Base-by-base conservation (phyloP, 2,113 vertebrate species). In the Pholis gunnellus region DNA sequence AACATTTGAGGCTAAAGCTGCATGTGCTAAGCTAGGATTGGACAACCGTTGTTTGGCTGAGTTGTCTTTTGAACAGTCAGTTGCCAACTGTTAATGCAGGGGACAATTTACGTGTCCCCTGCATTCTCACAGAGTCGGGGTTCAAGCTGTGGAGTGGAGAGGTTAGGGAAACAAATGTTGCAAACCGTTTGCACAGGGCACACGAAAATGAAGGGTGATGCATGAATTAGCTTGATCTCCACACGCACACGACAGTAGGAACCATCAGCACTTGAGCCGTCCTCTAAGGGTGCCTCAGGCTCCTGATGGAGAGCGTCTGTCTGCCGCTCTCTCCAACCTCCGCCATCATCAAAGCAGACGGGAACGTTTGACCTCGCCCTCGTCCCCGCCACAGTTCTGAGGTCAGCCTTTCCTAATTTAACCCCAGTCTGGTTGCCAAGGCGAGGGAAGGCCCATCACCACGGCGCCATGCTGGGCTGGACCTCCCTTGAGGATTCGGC, bases 361-460 rank as follows among this genome's bases (percentile, higher is more conserved):
- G 70, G 61, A 86, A 88, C 77, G 72, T 91, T 84, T 92, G 92
- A 94, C 93, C 93, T 93, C 92, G 77, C 88, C 92, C 91, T 89
- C 70, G 59, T 81, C 91, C 82, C 67, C 59, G 82, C 93, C 91
- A 82, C 86, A 89, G 64, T 68, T 92, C 82, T 93, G 83, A 90
- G 91, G 93, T 91, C 91, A 79, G 89, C 85, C 74, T 75, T 90
- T 93, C 88, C 89, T 88, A 91, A 93, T 94, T 92, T 94, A 93
- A 92, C 87, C 83, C 81, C 72, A 50, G 83, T 81, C 81, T 87
- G 83, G 81, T 83, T 86, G 87, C 79, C 79, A 64, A 63, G 80
- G 84, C 48, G 67, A 85, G 86, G 73, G 71, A 86, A 79, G 80
- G 85, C 83, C 84, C 86, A 75, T 72, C 56, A 52, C 48, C 72